Base-by-base conservation (phyloP, 2,888 invertebrate species). In the Tetranychus piercei region DNA sequence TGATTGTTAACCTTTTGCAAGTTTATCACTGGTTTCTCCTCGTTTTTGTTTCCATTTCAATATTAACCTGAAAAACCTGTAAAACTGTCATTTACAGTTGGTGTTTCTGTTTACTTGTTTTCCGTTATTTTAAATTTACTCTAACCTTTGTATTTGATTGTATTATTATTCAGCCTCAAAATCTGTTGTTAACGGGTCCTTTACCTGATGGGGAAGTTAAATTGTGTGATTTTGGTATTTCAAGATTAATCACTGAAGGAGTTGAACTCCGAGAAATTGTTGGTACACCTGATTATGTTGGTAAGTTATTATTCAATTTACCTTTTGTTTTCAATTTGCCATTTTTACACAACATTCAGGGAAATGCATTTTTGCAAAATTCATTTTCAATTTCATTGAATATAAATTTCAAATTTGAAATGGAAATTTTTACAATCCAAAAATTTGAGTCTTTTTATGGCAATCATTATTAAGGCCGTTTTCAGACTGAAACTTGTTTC, bases 161-260 rank as follows among this genome's bases (percentile, higher is more conserved):
- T 15, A 15, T 15, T 55, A 3, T 55, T 55, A 15, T 55, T 55
- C 84, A 95, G 88, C 95, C 95, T 70, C 95, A 95, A 85, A 96
- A 96, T 85, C 87, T 96, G 82, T 87, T 96, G 81, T 87, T 96
- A 79, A 89, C 91, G 78, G 88, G 88, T 74, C 88, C 88, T 80
- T 87, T 86, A 81, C 87, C 88, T 77, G 87, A 88, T 82, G 88
- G 88, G 83, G 89, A 90, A 81, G 88, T 94, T 77, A 90, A 93
- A 81, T 87, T 94, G 79, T 94, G 94, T 84, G 94, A 94, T 86
- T 93, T 94, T 82, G 94, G 94, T 77, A 92, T 94, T 82, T 93
- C 94, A 77, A 89, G 94, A 81, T 89, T 91, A 79, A 90, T 96
- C 81, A 89, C 91, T 83, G 89, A 90, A 77, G 92, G 92, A 74